phyloP scores from a whole-genome alignment of 2,888 invertebrate genomes.

The Volucella bombylans region DNA sequence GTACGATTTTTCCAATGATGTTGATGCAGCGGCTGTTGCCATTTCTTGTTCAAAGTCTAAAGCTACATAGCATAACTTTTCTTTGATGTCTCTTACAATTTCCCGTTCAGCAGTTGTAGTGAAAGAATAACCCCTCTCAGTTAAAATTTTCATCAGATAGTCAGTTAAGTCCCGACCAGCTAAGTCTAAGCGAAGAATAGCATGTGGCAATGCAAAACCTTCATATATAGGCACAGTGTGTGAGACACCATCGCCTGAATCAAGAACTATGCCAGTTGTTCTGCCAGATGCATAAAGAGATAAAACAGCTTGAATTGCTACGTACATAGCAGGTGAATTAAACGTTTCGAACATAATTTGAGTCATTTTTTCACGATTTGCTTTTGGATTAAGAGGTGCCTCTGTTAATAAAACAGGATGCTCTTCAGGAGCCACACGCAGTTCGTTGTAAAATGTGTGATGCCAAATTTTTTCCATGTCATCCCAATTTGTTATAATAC shows the following conservation, averaged over 20 bases:
- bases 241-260: constrained; percentile 97
- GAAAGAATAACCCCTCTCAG: constrained; percentile 95
- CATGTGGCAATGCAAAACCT: constrained; percentile 95
- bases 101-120: constrained; percentile 96
- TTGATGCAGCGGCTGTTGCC: constrained; percentile 95
- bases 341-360: constrained; percentile 97
- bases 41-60: constrained; percentile 97
- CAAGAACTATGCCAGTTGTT: constrained; percentile 97
- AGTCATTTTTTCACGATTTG: constrained; percentile 95
- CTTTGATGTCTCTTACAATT: constrained; percentile 97
- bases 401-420: constrained; percentile 94
- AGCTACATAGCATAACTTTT: constrained; percentile 95
- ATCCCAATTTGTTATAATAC: constrained; percentile 99
- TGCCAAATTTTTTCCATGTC: constrained; percentile 99
- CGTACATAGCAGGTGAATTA: constrained; percentile 97
- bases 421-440: constrained; percentile 96
- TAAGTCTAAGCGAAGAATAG: constrained; percentile 95
- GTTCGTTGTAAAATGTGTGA: constrained; percentile 99
- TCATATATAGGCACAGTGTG: constrained; percentile 98
- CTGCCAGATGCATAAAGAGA: constrained; percentile 97
- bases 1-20: constrained; percentile 96
- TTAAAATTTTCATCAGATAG: constrained; percentile 96
- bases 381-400: constrained; percentile 94
- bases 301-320: constrained; percentile 96
- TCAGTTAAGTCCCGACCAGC: constrained; percentile 96